These are phyloP conservation scores for Carollia perspicillata DNA, from an alignment of 2,113 vertebrate species.

Conservation along the genomic window DNA sequence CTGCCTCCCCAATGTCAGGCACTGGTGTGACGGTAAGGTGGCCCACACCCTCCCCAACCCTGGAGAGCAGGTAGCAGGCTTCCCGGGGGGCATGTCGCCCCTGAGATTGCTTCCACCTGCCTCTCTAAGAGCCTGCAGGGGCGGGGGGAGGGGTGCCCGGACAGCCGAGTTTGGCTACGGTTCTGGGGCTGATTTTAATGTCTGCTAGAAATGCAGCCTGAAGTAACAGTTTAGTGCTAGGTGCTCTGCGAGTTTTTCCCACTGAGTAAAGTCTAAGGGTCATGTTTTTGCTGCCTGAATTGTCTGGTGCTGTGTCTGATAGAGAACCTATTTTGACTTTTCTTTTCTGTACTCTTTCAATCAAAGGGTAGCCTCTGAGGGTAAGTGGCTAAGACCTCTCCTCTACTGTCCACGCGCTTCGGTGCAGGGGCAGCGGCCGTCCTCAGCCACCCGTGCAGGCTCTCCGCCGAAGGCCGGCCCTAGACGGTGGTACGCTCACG, in stretches of 20 bases:
- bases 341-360: constrained; percentile 92
- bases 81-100: not conserved
- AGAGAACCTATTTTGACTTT: constrained; percentile 90
- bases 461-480: constrained; percentile 88
- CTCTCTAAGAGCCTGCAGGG: not conserved
- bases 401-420: constrained; percentile 89
- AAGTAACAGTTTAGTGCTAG: constrained; percentile 29
- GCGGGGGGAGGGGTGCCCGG: too few species aligned
- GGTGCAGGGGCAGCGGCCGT: constrained; percentile 90
- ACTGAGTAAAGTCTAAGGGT: constrained; percentile 71
- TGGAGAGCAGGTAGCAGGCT: not conserved
- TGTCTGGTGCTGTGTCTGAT: constrained; percentile 86
- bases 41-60: constrained; percentile 50
- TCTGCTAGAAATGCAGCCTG: constrained; percentile 13
- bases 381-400: constrained; percentile 93
- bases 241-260: not conserved
- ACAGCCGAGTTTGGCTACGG: not conserved
- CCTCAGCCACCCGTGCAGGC: constrained; percentile 89
- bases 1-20: constrained; percentile 77
- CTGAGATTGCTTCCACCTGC: not conserved
- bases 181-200: not conserved
- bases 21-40: constrained; percentile 82
- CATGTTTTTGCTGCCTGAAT: constrained; percentile 85
- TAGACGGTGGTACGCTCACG: constrained; percentile 87
- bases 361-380: constrained; percentile 92